Evolutionary conservation across 2,888 invertebrate species (phyloP).

Genomic region (Hesperia comma): DNA sequence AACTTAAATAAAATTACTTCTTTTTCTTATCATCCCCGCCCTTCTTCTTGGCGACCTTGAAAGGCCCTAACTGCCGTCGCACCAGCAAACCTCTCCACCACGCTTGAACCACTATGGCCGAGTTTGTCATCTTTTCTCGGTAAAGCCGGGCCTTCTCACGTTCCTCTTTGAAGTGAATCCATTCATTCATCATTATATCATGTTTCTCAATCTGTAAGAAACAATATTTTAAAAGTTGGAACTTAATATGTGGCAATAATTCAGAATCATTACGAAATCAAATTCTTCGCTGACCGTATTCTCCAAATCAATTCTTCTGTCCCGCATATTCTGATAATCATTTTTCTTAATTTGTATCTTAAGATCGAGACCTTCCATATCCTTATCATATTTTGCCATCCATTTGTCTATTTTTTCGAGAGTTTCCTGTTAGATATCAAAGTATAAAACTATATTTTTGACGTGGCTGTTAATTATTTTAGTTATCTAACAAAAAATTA

Average conservation of each 20-base stretch:
- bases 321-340: conserved; percentile 55
- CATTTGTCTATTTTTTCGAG: conserved; percentile 63
- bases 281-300: conserved; percentile 51
- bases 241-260: not conserved
- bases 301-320: conserved; percentile 55
- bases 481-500: too few relatives aligned
- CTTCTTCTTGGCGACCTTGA: conserved; percentile 53
- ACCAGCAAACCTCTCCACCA: conserved; percentile 78
- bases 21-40: conserved; percentile 36
- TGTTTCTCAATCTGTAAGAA: conserved; percentile 57
- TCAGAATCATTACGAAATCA: not conserved
- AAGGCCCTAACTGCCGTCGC: conserved; percentile 69
- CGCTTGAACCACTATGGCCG: conserved; percentile 67
- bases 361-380: conserved; percentile 67
- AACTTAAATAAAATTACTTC: conserved; percentile 39
- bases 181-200: conserved; percentile 56
- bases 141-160: conserved; percentile 63
- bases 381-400: conserved; percentile 72
- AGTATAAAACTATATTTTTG: not conserved
- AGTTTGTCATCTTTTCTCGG: conserved; percentile 61
- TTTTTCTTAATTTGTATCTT: conserved; percentile 68
- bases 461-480: too few relatives aligned
- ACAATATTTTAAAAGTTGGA: not conserved
- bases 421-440: conserved; percentile 60
- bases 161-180: conserved; percentile 64